phyloP scores from a whole-genome alignment of 2,888 invertebrate genomes.

The Notocelia uddmanniana region DNA sequence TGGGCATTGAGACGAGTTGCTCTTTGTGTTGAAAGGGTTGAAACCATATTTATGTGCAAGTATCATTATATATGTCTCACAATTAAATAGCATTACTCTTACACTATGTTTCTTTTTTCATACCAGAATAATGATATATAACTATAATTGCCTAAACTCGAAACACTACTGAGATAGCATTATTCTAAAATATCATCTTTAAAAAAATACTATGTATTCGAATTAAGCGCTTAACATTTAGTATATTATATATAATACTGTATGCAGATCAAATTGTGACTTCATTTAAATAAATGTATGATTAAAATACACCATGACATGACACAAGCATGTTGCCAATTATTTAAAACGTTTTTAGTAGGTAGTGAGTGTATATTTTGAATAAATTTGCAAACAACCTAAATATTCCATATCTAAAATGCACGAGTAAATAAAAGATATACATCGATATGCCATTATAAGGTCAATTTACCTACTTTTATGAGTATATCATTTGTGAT shows the following conservation, averaged over 20 bases:
- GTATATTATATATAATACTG: slow-evolving; percentile 67
- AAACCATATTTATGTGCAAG: slow-evolving; percentile 2
- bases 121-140: slow-evolving; percentile 51
- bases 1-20: not conserved
- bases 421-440: slow-evolving; percentile 44
- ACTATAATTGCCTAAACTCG: slow-evolving; percentile 54
- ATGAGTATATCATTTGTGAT: slow-evolving; percentile 31
- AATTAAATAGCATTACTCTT: slow-evolving; percentile 21
- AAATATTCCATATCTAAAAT: slow-evolving; percentile 26
- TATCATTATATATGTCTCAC: slow-evolving; percentile 9
- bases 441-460: slow-evolving; percentile 65
- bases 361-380: slow-evolving; percentile 15
- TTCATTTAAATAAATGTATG: not conserved
- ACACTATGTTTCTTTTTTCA: not conserved
- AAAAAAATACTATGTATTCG: slow-evolving; percentile 75
- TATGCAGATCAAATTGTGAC: slow-evolving; percentile 56
- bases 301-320: slow-evolving; percentile 26
- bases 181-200: slow-evolving; percentile 61
- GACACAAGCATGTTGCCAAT: slow-evolving; percentile 35
- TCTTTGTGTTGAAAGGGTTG: not conserved
- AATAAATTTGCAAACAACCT: slow-evolving; percentile 31
- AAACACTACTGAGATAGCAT: slow-evolving; percentile 51
- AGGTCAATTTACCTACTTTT: slow-evolving; percentile 52
- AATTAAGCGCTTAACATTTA: slow-evolving; percentile 64
- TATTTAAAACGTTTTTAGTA: slow-evolving; percentile 29